Conservation (phyloP, 2,888 invertebrate genomes). For the Synanthedon andrenaeformis region DNA sequence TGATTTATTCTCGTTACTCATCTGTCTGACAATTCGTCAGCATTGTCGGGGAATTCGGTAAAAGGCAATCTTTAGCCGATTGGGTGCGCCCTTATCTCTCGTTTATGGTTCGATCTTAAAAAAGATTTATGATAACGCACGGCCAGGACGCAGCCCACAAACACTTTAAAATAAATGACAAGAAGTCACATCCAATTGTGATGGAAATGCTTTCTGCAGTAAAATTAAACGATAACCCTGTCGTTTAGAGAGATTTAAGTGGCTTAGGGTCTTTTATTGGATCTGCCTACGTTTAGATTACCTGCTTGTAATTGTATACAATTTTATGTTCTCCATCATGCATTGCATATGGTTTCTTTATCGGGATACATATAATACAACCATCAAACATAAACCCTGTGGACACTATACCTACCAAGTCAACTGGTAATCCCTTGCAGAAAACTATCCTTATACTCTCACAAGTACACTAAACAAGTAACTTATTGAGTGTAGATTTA, state of each 20-base stretch:
- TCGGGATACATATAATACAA: not conserved
- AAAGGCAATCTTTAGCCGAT: constrained; percentile 62
- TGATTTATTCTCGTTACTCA: not conserved
- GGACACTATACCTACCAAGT: no score
- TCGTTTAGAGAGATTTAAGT: constrained; percentile 67
- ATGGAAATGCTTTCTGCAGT: constrained; percentile 70
- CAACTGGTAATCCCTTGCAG: no score
- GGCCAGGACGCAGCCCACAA: constrained; percentile 52
- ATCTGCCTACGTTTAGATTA: constrained; percentile 40
- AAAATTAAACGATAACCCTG: constrained; percentile 69
- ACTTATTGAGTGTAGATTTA: no score
- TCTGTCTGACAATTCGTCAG: constrained; percentile 55
- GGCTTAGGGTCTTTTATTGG: constrained; percentile 58
- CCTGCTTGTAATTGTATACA: constrained; percentile 28
- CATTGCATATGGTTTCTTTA: constrained; percentile 21
- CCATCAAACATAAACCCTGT: no score
- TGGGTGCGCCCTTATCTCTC: constrained; percentile 65
- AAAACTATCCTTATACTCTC: no score
- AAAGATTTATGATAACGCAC: constrained; percentile 71
- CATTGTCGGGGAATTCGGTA: constrained; percentile 46
- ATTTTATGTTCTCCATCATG: constrained; percentile 36
- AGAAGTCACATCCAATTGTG: constrained; percentile 68
- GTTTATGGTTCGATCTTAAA: constrained; percentile 68
- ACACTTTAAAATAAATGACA: constrained; percentile 70
- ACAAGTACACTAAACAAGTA: no score